Evolutionary conservation across 2,113 vertebrate species (phyloP), one percentile per base, ranked within the genome.

Genomic region (Phycodurus eques): DNA sequence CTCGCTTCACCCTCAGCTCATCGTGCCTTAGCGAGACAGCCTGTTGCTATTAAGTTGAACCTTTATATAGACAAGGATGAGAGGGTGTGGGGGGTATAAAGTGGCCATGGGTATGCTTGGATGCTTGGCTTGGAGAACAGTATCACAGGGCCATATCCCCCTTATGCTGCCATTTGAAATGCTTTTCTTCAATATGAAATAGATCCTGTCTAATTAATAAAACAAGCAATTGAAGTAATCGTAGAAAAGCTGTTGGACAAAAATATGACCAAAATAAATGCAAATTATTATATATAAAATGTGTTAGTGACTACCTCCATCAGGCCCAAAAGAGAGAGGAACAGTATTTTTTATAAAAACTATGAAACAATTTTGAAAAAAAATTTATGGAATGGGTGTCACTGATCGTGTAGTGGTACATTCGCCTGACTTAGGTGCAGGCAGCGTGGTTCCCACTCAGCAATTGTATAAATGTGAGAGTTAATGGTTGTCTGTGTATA

Each of bases 31-130:
- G 47, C 43, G 54, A 56, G 17, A 77, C 73, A 68, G 73, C 42
- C 60, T 70, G 77, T 68, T 70, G 22, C 57, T 81, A 76, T 64
- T 74, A 83, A 63, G 44, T 49, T 27, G 62, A 53, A 73, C 76
- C 82, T 90, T 88, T 85, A 88, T 87, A 84, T 88, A 88, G 88
- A 77, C 31, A 42, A 68, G 74, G 33, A 22, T 31, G 61, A 69
- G 83, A 82, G 84, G 57, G 85, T 11, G 47, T 53, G 31, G 31
- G 27, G 7, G 46, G 66, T 47, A 77, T 66, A 35, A 74, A 33
- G 53, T 61, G 67, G 74, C 69, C 9, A 13, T 61, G 72, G 82
- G 65, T 42, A 65, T 65, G 62, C 42, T n/a, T 44, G 39, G 42
- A 74, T 74, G 77, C 65, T 57, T 78, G 81, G 72, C 70, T 67